phyloP scores from a whole-genome alignment of 1,140 invertebrate species.

The Holotrichia oblita region DNA sequence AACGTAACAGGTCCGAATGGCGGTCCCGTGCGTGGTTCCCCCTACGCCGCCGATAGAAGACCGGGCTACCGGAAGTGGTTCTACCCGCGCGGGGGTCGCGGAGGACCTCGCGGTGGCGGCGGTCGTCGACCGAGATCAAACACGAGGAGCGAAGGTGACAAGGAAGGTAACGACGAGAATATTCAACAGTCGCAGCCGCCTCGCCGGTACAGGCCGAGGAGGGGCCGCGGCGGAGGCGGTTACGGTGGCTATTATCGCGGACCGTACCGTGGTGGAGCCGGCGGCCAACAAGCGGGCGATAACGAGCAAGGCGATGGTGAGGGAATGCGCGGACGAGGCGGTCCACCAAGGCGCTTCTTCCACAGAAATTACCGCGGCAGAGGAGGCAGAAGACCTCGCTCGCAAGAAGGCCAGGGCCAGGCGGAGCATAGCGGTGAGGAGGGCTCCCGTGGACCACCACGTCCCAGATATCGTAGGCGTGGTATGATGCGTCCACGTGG shows the following conservation, averaged over 20 bases:
- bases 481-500: constrained; percentile 54
- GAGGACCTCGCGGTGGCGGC: constrained; percentile 51
- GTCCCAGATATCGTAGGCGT: constrained; percentile 57
- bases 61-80: constrained; percentile 78
- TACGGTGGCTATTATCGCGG: constrained; percentile 51
- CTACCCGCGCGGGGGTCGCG: constrained; percentile 62
- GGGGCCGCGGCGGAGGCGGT: constrained; percentile 56
- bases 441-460: constrained; percentile 54
- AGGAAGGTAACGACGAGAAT: constrained; percentile 60
- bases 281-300: constrained; percentile 51
- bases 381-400: constrained; percentile 64
- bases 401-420: constrained; percentile 67
- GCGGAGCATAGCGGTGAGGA: constrained; percentile 49
- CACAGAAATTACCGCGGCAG: constrained; percentile 70
- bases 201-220: constrained; percentile 63
- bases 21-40: constrained; percentile 92
- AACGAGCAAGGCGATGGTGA: constrained; percentile 61
- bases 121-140: constrained; percentile 45
- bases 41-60: constrained; percentile 94
- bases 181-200: constrained; percentile 60
- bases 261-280: constrained; percentile 59
- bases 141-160: constrained; percentile 56
- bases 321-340: constrained; percentile 61
- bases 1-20: constrained; percentile 96
- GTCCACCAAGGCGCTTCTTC: constrained; percentile 71